Conservation (phyloP, 1,140 invertebrate genomes). For the Orchestia grillus region DNA sequence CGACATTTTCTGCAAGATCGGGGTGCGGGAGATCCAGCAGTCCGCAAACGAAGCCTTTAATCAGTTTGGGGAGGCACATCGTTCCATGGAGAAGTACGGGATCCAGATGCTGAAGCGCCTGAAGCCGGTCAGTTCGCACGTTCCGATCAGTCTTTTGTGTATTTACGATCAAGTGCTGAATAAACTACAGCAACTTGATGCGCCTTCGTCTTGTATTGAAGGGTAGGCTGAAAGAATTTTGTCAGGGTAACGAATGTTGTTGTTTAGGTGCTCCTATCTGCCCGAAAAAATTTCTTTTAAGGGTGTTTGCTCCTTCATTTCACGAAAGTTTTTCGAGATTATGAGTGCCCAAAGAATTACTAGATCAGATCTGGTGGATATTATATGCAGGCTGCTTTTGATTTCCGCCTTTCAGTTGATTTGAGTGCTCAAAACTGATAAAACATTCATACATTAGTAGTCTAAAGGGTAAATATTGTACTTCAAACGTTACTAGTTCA, state of each 20-base stretch:
- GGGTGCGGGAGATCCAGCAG: conserved; percentile 94
- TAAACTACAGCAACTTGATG: too few relatives aligned
- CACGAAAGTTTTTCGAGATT: too few relatives aligned
- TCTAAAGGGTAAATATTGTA: too few relatives aligned
- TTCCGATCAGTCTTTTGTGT: background rate
- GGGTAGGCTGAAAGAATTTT: background rate
- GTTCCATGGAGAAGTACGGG: conserved; percentile 92
- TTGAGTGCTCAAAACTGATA: too few relatives aligned
- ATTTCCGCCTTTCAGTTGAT: too few relatives aligned
- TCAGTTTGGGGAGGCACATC: conserved; percentile 94
- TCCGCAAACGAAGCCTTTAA: conserved; percentile 95
- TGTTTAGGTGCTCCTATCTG: background rate
- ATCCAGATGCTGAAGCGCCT: conserved; percentile 90
- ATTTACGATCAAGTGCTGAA: too few relatives aligned
- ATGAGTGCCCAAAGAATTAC: too few relatives aligned
- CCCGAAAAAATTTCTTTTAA: background rate
- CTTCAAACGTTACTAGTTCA: too few relatives aligned
- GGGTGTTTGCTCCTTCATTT: too few relatives aligned
- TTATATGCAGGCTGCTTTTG: too few relatives aligned
- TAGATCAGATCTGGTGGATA: too few relatives aligned
- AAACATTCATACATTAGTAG: too few relatives aligned
- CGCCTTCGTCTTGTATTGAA: background rate
- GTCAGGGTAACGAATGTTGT: background rate
- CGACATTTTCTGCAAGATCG: conserved; percentile 93
- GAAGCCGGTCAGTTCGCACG: conserved; percentile 82